Evolutionary conservation across 1,140 invertebrate genomes (phyloP).

Genomic region (Trichonephila inaurata): DNA sequence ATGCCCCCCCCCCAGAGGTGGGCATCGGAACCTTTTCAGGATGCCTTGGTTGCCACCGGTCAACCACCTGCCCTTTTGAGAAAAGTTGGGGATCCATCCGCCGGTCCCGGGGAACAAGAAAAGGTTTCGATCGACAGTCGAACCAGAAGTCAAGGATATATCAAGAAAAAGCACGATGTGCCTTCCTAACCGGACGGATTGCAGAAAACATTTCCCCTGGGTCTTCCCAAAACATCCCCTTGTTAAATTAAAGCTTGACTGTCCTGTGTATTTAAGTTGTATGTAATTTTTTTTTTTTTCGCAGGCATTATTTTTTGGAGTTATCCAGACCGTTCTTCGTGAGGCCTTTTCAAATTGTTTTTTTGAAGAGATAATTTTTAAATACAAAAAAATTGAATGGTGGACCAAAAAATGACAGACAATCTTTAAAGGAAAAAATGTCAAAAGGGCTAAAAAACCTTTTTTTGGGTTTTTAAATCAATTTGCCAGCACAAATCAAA

Average conservation of each 20-base stretch:
- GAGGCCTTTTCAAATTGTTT: too few relatives aligned
- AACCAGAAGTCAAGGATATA: not conserved
- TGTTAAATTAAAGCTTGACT: not conserved
- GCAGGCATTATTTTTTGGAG: not conserved
- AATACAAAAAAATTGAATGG: too few relatives aligned
- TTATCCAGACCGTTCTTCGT: not conserved
- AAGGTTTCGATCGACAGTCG: not conserved
- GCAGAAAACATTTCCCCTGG: slow-evolving; percentile 30
- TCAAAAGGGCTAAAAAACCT: too few relatives aligned
- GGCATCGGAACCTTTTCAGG: slow-evolving; percentile 94
- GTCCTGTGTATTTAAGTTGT: not conserved
- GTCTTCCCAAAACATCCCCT: not conserved
- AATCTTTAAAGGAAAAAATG: too few relatives aligned
- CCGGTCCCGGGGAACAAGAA: slow-evolving; percentile 70
- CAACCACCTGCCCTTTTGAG: slow-evolving; percentile 89
- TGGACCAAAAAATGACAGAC: too few relatives aligned
- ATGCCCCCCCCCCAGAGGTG: slow-evolving; percentile 92
- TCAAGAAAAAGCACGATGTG: slow-evolving; percentile 10
- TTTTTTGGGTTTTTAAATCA: too few relatives aligned
- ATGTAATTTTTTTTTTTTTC: not conserved
- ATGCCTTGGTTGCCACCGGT: slow-evolving; percentile 91
- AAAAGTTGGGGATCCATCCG: slow-evolving; percentile 78
- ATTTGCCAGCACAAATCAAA: too few relatives aligned
- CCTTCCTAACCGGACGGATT: slow-evolving; percentile 41
- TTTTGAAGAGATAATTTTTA: too few relatives aligned